phyloP scores from a whole-genome alignment of 2,888 invertebrate species.

The Callyntrura guangdongensis region DNA sequence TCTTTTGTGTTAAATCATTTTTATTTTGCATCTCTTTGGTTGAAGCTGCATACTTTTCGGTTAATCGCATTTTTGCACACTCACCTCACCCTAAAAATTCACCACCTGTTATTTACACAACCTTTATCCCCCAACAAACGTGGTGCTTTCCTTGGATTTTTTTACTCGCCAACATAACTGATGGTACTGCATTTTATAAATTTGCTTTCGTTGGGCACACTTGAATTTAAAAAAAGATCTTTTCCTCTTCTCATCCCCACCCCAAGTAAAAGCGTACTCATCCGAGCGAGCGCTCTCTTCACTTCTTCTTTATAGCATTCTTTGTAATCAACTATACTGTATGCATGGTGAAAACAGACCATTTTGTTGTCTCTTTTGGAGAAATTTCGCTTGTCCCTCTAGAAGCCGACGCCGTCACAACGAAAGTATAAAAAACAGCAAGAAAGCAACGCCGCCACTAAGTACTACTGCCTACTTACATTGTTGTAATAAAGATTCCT shows the following conservation, averaged over 20 bases:
- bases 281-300: conserved; percentile 17
- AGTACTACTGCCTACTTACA: conserved; percentile 33
- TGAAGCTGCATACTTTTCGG: conserved; percentile 46
- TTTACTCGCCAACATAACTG: neutral
- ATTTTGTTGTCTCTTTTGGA: conserved; percentile 39
- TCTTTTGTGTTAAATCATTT: conserved; percentile 37
- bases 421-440: neutral
- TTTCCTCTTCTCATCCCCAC: neutral
- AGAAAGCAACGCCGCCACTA: conserved; percentile 27
- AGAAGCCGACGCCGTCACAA: conserved; percentile 21
- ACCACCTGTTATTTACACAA: neutral
- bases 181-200: conserved; percentile 18
- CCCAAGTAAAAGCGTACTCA: neutral
- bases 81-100: conserved; percentile 40
- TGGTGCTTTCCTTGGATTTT: conserved; percentile 51
- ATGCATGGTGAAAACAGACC: conserved; percentile 49
- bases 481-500: neutral
- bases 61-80: conserved; percentile 58
- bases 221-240: neutral
- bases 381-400: conserved; percentile 48
- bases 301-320: conserved; percentile 38
- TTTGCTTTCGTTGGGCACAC: conserved; percentile 45
- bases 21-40: conserved; percentile 44
- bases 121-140: conserved; percentile 14
- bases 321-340: conserved; percentile 3